Evolutionary conservation across 2,888 invertebrate genomes (phyloP).

Genomic region (Andrena marginata): DNA sequence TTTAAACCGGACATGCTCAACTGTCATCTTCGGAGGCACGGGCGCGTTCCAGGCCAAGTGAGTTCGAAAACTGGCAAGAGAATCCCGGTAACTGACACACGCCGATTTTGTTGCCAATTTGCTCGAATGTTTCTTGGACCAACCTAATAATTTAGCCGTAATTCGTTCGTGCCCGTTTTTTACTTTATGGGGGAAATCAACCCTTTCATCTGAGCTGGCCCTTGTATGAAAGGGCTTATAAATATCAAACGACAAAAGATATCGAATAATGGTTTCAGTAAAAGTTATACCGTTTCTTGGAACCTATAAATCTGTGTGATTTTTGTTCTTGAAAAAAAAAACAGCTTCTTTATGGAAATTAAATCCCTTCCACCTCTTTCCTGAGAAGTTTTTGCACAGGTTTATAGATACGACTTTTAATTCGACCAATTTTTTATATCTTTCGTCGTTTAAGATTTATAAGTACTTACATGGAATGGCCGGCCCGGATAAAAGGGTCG

Average conservation of each 20-base stretch:
- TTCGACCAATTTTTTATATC: background rate
- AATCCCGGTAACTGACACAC: background rate
- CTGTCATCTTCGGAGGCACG: too few relatives aligned
- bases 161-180: background rate
- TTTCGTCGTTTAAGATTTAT: background rate
- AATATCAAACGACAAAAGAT: background rate
- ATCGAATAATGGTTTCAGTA: background rate
- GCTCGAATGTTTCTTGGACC: background rate
- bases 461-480: background rate
- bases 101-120: background rate
- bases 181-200: background rate
- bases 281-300: background rate
- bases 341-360: background rate
- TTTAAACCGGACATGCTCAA: background rate
- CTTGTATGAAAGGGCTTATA: background rate
- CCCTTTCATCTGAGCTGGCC: background rate
- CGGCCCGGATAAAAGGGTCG: background rate
- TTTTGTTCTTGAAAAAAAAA: background rate
- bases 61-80: background rate
- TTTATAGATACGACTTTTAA: background rate
- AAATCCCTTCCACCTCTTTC: background rate
- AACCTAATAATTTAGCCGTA: background rate
- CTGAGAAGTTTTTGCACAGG: background rate
- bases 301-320: background rate
- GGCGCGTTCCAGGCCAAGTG: too few relatives aligned